Evolutionary conservation across 2,888 invertebrate genomes (phyloP).

Genomic region (Lithosia quadra): DNA sequence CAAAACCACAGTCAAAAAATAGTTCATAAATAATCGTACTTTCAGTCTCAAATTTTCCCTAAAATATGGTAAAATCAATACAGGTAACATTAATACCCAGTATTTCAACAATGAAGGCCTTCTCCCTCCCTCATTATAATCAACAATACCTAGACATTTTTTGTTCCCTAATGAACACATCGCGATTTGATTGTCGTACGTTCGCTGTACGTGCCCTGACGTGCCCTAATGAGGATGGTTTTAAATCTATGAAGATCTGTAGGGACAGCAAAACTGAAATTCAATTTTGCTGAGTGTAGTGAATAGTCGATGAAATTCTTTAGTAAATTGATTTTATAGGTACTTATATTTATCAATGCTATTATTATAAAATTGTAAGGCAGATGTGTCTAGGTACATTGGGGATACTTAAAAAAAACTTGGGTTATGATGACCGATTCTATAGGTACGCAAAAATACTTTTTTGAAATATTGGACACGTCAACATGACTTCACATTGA

Average conservation of each 20-base stretch:
- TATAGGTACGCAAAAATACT: too few relatives aligned
- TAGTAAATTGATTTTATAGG: not conserved
- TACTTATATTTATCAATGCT: too few relatives aligned
- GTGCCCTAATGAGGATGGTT: conserved; percentile 20
- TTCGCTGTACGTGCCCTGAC: not conserved
- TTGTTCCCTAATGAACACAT: conserved; percentile 49
- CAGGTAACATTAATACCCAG: conserved; percentile 9
- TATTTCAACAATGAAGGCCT: conserved; percentile 7
- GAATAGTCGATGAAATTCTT: not conserved
- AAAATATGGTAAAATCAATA: not conserved
- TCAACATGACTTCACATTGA: too few relatives aligned
- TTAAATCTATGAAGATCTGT: conserved; percentile 6
- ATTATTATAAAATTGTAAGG: not conserved
- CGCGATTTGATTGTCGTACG: conserved; percentile 19
- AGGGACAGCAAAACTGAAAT: not conserved
- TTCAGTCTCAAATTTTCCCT: not conserved
- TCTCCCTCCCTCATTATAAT: conserved; percentile 32
- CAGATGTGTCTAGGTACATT: too few relatives aligned
- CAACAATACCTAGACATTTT: conserved; percentile 45
- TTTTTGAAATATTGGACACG: too few relatives aligned
- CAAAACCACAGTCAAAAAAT: not conserved
- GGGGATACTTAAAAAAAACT: too few relatives aligned
- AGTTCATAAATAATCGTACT: not conserved
- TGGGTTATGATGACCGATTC: too few relatives aligned
- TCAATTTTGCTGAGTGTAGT: conserved; percentile 3